A percentile compares a stretch with the other conserved stretches of the same genome.
Conservation (phyloP, 2,113 vertebrate genomes). For the Saguinus midas region DNA sequence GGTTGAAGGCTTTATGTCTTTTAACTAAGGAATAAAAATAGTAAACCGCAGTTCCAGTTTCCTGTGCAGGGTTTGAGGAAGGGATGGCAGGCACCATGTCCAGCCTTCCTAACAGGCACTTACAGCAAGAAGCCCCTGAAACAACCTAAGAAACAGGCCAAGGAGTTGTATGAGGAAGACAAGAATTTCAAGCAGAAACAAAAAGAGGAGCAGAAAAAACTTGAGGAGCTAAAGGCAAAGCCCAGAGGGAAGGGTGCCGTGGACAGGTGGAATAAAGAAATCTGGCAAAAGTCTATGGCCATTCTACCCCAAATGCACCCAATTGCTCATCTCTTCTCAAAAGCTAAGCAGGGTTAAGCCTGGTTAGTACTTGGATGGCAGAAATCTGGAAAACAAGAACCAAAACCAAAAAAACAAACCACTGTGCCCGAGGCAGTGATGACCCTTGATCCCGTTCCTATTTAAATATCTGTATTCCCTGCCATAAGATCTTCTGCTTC, state of each 20-base stretch:
- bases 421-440: not conserved
- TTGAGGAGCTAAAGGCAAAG: not conserved
- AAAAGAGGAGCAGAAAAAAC: not conserved
- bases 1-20: constrained; percentile 24
- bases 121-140: not conserved
- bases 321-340: too few species aligned
- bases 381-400: too few species aligned
- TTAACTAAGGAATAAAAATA: not conserved
- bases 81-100: not conserved
- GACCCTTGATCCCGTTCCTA: not conserved
- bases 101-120: not conserved
- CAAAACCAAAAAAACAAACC: too few species aligned
- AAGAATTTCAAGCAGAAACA: not conserved
- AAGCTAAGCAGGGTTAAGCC: too few species aligned
- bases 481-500: not conserved
- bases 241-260: not conserved
- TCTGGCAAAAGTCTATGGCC: not conserved
- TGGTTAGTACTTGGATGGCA: too few species aligned
- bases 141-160: not conserved
- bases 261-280: not conserved
- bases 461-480: not conserved
- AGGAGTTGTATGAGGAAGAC: not conserved
- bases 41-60: not conserved
- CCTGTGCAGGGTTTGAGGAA: not conserved
- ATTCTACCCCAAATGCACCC: too few species aligned